phyloP scores from a whole-genome alignment of 1,140 invertebrate species.

The Drosophila tropicalis region DNA sequence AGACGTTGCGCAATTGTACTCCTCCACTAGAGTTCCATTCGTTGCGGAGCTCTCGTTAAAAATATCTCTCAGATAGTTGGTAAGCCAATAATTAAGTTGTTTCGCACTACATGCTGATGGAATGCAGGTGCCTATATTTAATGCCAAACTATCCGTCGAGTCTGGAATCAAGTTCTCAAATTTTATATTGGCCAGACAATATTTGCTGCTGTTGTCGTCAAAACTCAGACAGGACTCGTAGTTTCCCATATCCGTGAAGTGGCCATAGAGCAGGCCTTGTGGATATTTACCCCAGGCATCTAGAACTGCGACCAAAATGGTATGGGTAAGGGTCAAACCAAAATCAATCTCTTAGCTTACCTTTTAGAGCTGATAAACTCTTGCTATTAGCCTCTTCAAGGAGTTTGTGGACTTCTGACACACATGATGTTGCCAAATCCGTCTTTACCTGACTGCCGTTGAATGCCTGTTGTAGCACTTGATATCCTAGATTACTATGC shows the following conservation, averaged over 20 bases:
- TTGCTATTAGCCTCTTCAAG: constrained; percentile 35
- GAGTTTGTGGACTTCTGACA: constrained; percentile 31
- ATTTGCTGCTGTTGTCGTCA: constrained; percentile 35
- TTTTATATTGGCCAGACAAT: constrained; percentile 53
- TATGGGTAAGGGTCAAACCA: not conserved
- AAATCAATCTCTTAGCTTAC: constrained; percentile 18
- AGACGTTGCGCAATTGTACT: constrained; percentile 40
- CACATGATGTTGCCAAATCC: constrained; percentile 28
- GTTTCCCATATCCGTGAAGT: constrained; percentile 71
- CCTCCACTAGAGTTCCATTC: constrained; percentile 36
- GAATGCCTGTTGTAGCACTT: constrained; percentile 54
- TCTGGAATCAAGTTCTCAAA: constrained; percentile 45
- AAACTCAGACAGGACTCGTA: constrained; percentile 62
- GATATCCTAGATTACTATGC: constrained; percentile 60
- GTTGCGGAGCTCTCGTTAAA: constrained; percentile 20
- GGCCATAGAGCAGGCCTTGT: constrained; percentile 72
- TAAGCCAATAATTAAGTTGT: constrained; percentile 50
- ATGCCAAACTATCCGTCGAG: not conserved
- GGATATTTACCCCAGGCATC: constrained; percentile 79
- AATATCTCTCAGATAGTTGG: constrained; percentile 32
- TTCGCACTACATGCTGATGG: constrained; percentile 48
- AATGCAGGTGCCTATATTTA: constrained; percentile 62
- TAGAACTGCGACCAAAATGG: constrained; percentile 50
- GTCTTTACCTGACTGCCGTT: constrained; percentile 10
- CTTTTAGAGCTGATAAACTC: constrained; percentile 45